Conservation (phyloP, 2,797 vertebrate species). For the Liparis tanakae region DNA sequence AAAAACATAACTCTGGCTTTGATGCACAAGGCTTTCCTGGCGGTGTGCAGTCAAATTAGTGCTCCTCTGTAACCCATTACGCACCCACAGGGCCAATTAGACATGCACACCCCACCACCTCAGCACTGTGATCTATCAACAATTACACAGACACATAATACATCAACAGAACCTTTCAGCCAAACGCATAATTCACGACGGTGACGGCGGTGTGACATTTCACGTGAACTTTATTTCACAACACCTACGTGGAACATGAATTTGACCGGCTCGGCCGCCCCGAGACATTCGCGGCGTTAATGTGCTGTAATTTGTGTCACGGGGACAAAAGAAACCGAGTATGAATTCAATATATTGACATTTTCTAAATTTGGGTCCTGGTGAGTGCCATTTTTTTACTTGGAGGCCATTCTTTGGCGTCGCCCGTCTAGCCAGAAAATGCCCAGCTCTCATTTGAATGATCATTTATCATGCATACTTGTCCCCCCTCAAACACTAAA, state of each 20-base stretch:
- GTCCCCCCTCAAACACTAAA: conserved; percentile 72
- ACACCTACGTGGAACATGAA: conserved; percentile 35
- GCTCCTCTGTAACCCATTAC: conserved; percentile 46
- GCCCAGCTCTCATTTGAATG: conserved; percentile 64
- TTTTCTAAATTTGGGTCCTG: conserved; percentile 54
- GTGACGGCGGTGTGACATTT: conserved; percentile 49
- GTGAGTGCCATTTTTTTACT: conserved; percentile 60
- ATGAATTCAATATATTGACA: conserved; percentile 39
- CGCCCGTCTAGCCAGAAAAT: conserved; percentile 43
- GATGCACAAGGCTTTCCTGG: conserved; percentile 38
- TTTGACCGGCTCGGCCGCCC: conserved; percentile 40
- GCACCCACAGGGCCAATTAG: conserved; percentile 37
- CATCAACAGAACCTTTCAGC: conserved; percentile 61
- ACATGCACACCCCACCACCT: conserved; percentile 35
- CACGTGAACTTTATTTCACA: conserved; percentile 46
- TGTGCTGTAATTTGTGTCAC: conserved; percentile 18
- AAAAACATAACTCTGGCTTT: not conserved
- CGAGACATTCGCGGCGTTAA: conserved; percentile 13
- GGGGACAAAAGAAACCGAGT: not conserved
- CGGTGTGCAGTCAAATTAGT: conserved; percentile 50
- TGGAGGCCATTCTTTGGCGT: conserved; percentile 56
- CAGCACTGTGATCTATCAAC: conserved; percentile 57
- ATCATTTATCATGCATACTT: conserved; percentile 78
- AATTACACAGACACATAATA: conserved; percentile 48
- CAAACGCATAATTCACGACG: conserved; percentile 55